These are phyloP conservation scores for Drosophila neotestacea DNA, from an alignment of 2,888 invertebrate genomes.

Conservation along the genomic window DNA sequence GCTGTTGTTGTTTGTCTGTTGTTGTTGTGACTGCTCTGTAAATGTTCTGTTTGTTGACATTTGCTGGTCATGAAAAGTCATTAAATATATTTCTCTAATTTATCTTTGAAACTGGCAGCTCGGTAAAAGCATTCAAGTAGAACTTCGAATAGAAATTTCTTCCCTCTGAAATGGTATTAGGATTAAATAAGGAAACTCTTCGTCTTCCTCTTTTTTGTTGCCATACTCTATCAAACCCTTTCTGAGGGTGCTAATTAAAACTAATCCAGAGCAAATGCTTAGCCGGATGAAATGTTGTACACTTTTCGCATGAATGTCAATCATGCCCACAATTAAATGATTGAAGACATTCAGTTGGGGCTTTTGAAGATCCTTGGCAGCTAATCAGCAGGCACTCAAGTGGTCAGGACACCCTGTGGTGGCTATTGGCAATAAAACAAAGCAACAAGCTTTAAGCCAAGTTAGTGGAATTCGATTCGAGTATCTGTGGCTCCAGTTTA, in stretches of 20 bases:
- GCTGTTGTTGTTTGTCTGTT: constrained; percentile 15
- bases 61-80: constrained; percentile 80
- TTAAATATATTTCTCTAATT: constrained; percentile 76
- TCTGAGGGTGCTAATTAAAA: constrained; percentile 73
- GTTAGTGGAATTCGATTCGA: constrained; percentile 24
- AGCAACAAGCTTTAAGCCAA: constrained; percentile 49
- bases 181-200: neutral
- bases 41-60: constrained; percentile 76
- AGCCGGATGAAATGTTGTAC: constrained; percentile 47
- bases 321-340: constrained; percentile 73
- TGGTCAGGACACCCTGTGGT: constrained; percentile 9
- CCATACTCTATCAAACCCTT: constrained; percentile 54
- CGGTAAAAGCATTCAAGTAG: constrained; percentile 65
- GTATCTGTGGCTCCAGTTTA: constrained; percentile 38
- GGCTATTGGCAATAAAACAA: constrained; percentile 5
- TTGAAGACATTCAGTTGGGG: constrained; percentile 66
- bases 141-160: constrained; percentile 35
- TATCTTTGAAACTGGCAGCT: constrained; percentile 67
- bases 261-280: constrained; percentile 64
- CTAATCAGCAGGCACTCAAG: constrained; percentile 46
- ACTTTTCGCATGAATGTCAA: constrained; percentile 76
- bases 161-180: neutral
- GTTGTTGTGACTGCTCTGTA: constrained; percentile 59
- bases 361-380: constrained; percentile 27
- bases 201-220: neutral